Base-by-base conservation (phyloP, 2,797 vertebrate genomes). In the Melanotaenia trifasciata region DNA sequence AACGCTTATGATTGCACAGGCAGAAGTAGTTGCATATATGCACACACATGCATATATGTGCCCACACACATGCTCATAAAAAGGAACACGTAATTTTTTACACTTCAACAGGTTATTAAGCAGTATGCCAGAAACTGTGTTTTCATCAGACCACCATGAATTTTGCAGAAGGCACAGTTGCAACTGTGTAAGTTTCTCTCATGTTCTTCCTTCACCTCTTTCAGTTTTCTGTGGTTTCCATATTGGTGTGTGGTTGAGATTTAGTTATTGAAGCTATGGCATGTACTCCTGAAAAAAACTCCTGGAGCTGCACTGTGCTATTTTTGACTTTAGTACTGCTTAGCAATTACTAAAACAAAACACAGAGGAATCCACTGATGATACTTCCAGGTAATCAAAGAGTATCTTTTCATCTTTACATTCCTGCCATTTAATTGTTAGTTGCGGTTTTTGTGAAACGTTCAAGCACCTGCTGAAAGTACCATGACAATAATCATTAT, bases 71-170 rank as follows among this genome's bases (percentile, higher is more conserved):
- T 64, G 59, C 86, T 87, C 76, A 61, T 90, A 90, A 94, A 90
- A 86, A 78, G 57, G 7, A 86, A 81, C 40, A 40, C 57, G 73
- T 84, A 11, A 76, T 86, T 81, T 89, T 91, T 91, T 86, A 81
- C 85, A 92, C 90, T 92, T 94, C 89, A 90, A 87, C 91, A 91
- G 91, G 90, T 93, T 92, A 84, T 92, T 93, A 93, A 93, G 90
- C 80, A 78, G 76, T 87, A 83, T 87, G 89, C 91, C 86, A 94
- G 90, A 88, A 84, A 91, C 40, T 24, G 70, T 35, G 79, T 89
- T 89, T 91, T 92, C 90, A 88, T 85, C 69, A 89, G 93, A 94
- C 93, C 92, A 94, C 92, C 93, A 28, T 92, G 90, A 90, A 74
- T 84, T 80, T 70, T 67, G 64, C 67, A 63, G 75, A 69, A 83